Evolutionary conservation across 2,113 vertebrate genomes (phyloP).

Genomic region (Toxotes jaculatrix): DNA sequence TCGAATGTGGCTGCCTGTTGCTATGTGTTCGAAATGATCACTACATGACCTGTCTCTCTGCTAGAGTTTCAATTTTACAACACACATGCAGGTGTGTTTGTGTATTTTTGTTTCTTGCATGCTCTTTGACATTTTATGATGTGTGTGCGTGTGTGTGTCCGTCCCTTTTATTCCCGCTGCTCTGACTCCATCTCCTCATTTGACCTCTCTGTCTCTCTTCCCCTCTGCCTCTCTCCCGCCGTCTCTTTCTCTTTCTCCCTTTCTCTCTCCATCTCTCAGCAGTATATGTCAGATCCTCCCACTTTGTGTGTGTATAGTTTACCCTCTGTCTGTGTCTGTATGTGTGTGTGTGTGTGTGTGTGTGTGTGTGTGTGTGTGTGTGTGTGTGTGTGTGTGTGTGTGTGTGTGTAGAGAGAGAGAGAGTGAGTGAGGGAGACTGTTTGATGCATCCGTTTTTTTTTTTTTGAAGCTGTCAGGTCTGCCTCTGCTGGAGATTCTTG

Average conservation of each 20-base stretch:
- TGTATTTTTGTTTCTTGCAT: neutral
- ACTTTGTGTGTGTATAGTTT: slow-evolving; percentile 25
- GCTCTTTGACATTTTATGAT: slow-evolving; percentile 26
- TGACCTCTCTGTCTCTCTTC: slow-evolving; percentile 53
- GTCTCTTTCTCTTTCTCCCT: slow-evolving; percentile 5
- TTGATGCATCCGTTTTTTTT: slow-evolving; percentile 41
- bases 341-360: slow-evolving; percentile 6
- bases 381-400: slow-evolving; percentile 3
- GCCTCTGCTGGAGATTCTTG: slow-evolving; percentile 38
- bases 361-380: slow-evolving; percentile 4
- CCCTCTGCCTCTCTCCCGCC: neutral
- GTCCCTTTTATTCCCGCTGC: slow-evolving; percentile 17
- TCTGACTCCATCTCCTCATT: slow-evolving; percentile 53
- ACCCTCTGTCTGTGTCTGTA: slow-evolving; percentile 17
- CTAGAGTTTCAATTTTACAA: neutral
- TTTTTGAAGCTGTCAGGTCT: slow-evolving; percentile 52
- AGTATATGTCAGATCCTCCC: slow-evolving; percentile 52
- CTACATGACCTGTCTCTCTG: neutral
- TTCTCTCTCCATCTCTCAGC: slow-evolving; percentile 25
- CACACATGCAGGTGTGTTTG: neutral
- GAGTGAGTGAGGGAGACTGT: neutral
- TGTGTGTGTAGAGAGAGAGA: neutral
- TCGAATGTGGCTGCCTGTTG: slow-evolving; percentile 3
- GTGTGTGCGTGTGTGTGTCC: neutral
- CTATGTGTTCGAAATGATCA: neutral